A percentile compares a stretch with the other conserved stretches of the same genome.
Evolutionary conservation across 2,888 invertebrate species (phyloP).

Genomic region (Caenorhabditis angaria): DNA sequence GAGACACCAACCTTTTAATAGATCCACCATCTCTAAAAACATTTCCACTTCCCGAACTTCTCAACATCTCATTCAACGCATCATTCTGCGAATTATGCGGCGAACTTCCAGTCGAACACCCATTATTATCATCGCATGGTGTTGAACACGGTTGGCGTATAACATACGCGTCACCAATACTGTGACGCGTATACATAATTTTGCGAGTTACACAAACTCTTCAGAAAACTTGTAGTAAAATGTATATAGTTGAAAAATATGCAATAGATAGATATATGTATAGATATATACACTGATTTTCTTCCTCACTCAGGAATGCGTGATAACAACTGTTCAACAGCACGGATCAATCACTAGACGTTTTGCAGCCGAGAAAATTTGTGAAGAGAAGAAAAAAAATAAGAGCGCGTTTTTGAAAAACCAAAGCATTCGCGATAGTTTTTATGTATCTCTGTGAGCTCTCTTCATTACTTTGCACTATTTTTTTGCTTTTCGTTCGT

Average conservation of each 20-base stretch:
- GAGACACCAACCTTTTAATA: slow-evolving; percentile 44
- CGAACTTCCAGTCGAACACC: slow-evolving; percentile 14
- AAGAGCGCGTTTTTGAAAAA: no score
- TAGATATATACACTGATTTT: slow-evolving; percentile 8
- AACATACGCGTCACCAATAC: slow-evolving; percentile 27
- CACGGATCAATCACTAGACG: slow-evolving; percentile 41
- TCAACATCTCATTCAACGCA: slow-evolving; percentile 24
- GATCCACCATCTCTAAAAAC: slow-evolving; percentile 46
- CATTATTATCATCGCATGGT: not conserved
- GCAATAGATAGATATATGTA: slow-evolving; percentile 1
- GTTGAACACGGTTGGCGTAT: not conserved
- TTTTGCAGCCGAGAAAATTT: no score
- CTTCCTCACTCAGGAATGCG: slow-evolving; percentile 28
- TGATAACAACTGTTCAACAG: slow-evolving; percentile 44
- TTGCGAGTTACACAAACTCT: not conserved
- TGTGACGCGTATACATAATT: slow-evolving; percentile 37
- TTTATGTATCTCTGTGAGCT: no score
- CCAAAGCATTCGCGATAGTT: no score
- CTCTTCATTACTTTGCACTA: no score
- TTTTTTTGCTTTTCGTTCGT: no score
- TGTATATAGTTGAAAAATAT: slow-evolving; percentile 1
- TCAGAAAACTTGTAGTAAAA: not conserved
- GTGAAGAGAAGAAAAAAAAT: no score
- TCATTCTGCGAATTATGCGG: slow-evolving; percentile 44
- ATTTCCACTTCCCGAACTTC: slow-evolving; percentile 49